Evolutionary conservation across 2,797 vertebrate genomes (phyloP).

Genomic region (Myotis daubentonii): DNA sequence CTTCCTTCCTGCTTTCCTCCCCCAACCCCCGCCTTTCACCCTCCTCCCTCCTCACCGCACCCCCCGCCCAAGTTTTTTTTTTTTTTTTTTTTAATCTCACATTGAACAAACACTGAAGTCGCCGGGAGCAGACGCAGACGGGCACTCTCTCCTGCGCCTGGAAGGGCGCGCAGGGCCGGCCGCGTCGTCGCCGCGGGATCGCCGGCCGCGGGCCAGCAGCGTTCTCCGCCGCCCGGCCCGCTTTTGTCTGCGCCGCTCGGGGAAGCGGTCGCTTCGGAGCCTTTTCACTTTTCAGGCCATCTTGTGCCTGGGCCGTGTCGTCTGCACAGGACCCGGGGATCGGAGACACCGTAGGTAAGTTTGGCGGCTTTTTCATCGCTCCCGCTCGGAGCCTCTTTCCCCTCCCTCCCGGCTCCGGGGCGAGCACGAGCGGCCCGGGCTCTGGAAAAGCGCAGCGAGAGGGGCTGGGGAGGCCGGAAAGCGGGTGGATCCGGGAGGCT

Average conservation of each 20-base stretch:
- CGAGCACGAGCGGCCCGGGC: not conserved
- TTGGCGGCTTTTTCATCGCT: constrained; percentile 39
- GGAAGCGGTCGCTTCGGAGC: constrained; percentile 2
- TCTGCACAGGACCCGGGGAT: constrained; percentile 26
- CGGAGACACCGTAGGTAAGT: constrained; percentile 68
- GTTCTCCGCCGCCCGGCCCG: no score
- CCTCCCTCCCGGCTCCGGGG: not conserved
- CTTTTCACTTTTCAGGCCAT: constrained; percentile 28
- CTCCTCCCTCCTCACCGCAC: constrained; percentile 40
- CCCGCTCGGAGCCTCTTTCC: not conserved
- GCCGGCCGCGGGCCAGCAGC: not conserved
- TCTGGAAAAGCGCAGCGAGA: not conserved
- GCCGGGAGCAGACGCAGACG: constrained; percentile 68
- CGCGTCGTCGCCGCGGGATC: not conserved
- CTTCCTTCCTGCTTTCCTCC: constrained; percentile 92
- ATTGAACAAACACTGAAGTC: constrained; percentile 82
- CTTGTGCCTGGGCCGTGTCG: constrained; percentile 27
- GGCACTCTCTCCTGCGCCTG: constrained; percentile 37
- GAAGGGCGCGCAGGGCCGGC: constrained; percentile 45
- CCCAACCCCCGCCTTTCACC: constrained; percentile 76
- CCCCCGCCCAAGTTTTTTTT: not conserved
- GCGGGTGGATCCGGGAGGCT: not conserved
- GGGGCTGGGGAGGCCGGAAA: not conserved
- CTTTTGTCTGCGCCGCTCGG: not conserved
- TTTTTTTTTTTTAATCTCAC: constrained; percentile 79